Conservation (phyloP, 2,888 invertebrate genomes). For the Glyphotaelius pellucidus region DNA sequence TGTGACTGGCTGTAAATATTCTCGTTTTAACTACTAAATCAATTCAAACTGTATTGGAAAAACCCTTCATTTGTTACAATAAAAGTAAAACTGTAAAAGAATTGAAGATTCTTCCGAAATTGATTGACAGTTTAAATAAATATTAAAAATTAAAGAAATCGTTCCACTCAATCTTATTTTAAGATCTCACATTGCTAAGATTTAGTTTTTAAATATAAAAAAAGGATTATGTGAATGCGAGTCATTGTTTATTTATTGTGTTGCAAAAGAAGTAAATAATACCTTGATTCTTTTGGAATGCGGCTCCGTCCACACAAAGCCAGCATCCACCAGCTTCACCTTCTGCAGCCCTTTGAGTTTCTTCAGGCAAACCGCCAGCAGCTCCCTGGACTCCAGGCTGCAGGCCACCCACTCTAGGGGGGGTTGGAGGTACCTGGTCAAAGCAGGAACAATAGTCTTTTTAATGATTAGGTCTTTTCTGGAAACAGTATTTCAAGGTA, state of each 20-base stretch:
- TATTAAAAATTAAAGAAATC: not conserved
- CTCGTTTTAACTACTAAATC: not conserved
- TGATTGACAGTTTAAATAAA: not conserved
- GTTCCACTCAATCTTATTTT: not conserved
- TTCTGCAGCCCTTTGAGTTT: constrained; percentile 92
- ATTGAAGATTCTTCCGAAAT: not conserved
- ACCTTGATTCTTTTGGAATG: constrained; percentile 98
- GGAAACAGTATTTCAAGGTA: not conserved
- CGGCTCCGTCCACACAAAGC: constrained; percentile 99
- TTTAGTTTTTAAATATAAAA: too few species aligned
- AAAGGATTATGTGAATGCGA: too few species aligned
- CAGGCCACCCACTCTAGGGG: constrained; percentile 92
- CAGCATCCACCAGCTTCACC: constrained; percentile 95
- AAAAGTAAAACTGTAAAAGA: not conserved
- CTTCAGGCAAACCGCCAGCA: constrained; percentile 93
- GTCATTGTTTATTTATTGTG: not conserved
- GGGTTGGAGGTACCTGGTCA: constrained; percentile 90
- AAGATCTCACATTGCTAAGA: not conserved
- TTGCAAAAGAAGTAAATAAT: constrained; percentile 69
- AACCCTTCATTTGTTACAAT: not conserved
- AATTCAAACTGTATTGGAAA: not conserved
- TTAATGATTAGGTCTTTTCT: not conserved
- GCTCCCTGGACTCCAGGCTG: constrained; percentile 92
- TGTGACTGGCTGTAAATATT: not conserved
- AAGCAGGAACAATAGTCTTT: not conserved